Evolutionary conservation across 2,888 invertebrate genomes (phyloP).

Genomic region (Rhagophthalmus giganteus): DNA sequence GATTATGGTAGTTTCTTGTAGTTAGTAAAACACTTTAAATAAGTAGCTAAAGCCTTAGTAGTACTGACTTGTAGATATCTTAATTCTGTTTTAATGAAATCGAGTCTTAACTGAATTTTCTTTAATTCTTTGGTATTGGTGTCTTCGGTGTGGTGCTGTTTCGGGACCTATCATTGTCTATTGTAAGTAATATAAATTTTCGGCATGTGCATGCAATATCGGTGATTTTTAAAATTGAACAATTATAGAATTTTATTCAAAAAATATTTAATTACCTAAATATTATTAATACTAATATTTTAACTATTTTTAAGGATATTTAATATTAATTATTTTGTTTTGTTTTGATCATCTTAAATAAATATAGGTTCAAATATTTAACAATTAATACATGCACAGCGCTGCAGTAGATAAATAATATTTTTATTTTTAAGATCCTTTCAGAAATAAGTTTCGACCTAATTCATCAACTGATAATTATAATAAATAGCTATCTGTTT

Average conservation of each 20-base stretch:
- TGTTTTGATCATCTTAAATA: neutral
- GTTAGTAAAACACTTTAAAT: constrained; percentile 5
- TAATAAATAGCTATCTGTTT: too few species aligned
- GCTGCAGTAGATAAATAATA: too few species aligned
- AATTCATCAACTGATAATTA: too few species aligned
- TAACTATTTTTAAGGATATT: neutral
- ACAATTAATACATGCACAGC: too few species aligned
- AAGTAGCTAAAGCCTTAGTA: constrained; percentile 1
- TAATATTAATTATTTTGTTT: neutral
- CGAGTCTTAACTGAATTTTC: constrained; percentile 31
- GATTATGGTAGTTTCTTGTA: constrained; percentile 1
- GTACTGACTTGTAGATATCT: neutral
- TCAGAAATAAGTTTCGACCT: too few species aligned
- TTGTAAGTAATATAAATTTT: constrained; percentile 26
- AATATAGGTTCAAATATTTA: too few species aligned
- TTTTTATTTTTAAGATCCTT: too few species aligned
- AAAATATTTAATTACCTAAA: neutral
- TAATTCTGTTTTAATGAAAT: constrained; percentile 2
- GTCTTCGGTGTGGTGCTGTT: constrained; percentile 33
- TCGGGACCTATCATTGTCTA: constrained; percentile 15
- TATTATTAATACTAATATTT: neutral
- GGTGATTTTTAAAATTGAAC: neutral
- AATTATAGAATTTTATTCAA: neutral
- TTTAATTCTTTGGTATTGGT: constrained; percentile 38
- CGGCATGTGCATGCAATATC: constrained; percentile 11